Evolutionary conservation across 2,888 invertebrate genomes (phyloP).

Genomic region (Capitulum mitella): DNA sequence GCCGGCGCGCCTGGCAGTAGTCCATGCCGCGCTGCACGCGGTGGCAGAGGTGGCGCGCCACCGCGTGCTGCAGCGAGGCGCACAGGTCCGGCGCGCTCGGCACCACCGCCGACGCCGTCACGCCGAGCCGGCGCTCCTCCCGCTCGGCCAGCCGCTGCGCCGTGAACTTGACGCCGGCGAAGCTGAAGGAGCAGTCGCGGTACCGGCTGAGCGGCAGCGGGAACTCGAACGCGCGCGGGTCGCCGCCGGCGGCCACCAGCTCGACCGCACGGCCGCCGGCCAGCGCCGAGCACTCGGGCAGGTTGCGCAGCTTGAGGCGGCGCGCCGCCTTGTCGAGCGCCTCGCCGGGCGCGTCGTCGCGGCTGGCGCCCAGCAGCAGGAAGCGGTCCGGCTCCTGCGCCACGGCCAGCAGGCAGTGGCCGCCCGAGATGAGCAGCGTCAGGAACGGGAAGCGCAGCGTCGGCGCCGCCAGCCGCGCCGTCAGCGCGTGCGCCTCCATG

Average conservation of each 20-base stretch:
- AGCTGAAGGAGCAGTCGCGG: slow-evolving; percentile 83
- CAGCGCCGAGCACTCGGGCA: slow-evolving; percentile 62
- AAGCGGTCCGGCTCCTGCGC: slow-evolving; percentile 65
- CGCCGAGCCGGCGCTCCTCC: slow-evolving; percentile 51
- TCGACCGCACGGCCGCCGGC: slow-evolving; percentile 84
- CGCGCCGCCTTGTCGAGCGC: slow-evolving; percentile 88
- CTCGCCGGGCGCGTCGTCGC: slow-evolving; percentile 90
- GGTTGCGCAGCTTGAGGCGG: slow-evolving; percentile 68
- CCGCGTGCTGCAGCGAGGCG: slow-evolving; percentile 68
- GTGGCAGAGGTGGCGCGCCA: slow-evolving; percentile 70
- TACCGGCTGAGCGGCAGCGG: slow-evolving; percentile 56
- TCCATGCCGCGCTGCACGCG: slow-evolving; percentile 75
- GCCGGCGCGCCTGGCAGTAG: slow-evolving; percentile 55
- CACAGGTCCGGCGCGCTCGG: slow-evolving; percentile 72
- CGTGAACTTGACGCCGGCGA: slow-evolving; percentile 69
- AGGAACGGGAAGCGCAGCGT: slow-evolving; percentile 72
- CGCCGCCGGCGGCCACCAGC: slow-evolving; percentile 62
- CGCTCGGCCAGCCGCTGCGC: slow-evolving; percentile 50
- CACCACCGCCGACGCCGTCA: slow-evolving; percentile 23
- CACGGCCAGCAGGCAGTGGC: slow-evolving; percentile 75
- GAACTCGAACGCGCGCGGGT: slow-evolving; percentile 59
- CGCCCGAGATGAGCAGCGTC: slow-evolving; percentile 84
- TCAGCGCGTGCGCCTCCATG: slow-evolving; percentile 97
- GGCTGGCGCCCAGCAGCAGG: slow-evolving; percentile 64
- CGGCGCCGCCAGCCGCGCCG: slow-evolving; percentile 64